Evolutionary conservation across 2,888 invertebrate species (phyloP).

Genomic region (Drosophila borealis): DNA sequence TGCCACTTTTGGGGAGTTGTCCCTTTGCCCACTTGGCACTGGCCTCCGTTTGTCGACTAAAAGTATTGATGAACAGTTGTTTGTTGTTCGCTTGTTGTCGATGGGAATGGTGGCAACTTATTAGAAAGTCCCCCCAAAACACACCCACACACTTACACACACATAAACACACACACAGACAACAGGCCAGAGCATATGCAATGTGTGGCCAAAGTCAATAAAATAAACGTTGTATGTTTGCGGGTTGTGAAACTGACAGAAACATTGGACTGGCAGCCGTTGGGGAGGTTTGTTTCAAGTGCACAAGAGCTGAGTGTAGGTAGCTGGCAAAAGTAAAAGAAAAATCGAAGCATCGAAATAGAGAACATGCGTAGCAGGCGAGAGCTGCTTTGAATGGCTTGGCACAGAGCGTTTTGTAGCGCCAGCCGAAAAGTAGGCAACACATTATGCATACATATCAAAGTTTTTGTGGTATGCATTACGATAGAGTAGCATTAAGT

Average conservation of each 20-base stretch:
- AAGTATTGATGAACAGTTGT: constrained; percentile 78
- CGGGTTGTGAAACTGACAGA: constrained; percentile 32
- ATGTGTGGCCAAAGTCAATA: constrained; percentile 70
- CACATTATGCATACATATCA: constrained; percentile 69
- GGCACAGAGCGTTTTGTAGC: constrained; percentile 32
- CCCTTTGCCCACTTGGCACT: constrained; percentile 26
- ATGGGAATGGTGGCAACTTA: constrained; percentile 68
- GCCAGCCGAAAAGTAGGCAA: constrained; percentile 66
- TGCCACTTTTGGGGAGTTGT: constrained; percentile 42
- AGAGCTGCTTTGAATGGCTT: constrained; percentile 33
- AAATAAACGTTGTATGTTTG: constrained; percentile 77
- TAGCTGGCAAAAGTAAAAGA: constrained; percentile 39
- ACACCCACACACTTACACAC: constrained; percentile 29
- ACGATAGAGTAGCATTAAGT: constrained; percentile 14
- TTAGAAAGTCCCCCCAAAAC: constrained; percentile 64
- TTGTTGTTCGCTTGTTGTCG: constrained; percentile 69
- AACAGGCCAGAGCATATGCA: constrained; percentile 49
- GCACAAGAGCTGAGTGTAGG: constrained; percentile 22
- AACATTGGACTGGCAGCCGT: constrained; percentile 3
- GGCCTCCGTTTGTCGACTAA: constrained; percentile 65
- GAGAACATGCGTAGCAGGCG: constrained; percentile 14
- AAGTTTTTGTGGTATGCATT: constrained; percentile 31
- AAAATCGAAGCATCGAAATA: constrained; percentile 31
- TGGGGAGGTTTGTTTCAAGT: constrained; percentile 7
- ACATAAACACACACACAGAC: constrained; percentile 34